Evolutionary conservation across 2,113 vertebrate species (phyloP).

Genomic region (Anoura caudifer): DNA sequence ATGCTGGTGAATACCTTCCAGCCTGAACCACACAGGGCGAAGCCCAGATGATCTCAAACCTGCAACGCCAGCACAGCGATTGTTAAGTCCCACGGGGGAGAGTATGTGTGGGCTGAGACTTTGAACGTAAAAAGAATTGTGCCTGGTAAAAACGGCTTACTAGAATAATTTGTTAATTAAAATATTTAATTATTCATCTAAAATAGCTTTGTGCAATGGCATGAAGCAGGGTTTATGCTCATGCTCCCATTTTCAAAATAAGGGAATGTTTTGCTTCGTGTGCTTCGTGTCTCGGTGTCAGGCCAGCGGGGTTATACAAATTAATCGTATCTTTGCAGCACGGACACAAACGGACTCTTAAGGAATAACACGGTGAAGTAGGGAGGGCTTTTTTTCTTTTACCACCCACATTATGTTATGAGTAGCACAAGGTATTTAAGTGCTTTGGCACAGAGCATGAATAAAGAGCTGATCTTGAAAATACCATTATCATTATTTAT

Average conservation of each 20-base stretch:
- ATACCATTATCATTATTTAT: conserved; percentile 81
- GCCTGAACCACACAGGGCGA: not conserved
- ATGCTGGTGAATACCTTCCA: not conserved
- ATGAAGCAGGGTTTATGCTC: conserved; percentile 45
- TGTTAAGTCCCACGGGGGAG: not conserved
- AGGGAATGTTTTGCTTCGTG: conserved; percentile 52
- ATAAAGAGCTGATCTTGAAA: conserved; percentile 79
- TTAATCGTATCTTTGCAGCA: conserved; percentile 64
- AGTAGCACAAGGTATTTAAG: conserved; percentile 76
- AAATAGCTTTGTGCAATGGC: conserved; percentile 38
- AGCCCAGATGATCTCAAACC: not conserved
- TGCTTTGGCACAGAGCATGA: conserved; percentile 75
- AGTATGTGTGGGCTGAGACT: conserved; percentile 56
- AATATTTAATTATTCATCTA: conserved; percentile 60
- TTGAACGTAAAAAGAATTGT: not conserved
- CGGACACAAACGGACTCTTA: conserved; percentile 55
- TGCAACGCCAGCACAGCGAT: not conserved
- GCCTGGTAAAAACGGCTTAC: conserved; percentile 12
- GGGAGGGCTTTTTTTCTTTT: conserved; percentile 61
- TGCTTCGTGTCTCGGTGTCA: conserved; percentile 3
- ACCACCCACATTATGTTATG: conserved; percentile 79
- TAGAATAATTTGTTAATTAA: conserved; percentile 59
- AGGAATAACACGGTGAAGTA: conserved; percentile 64
- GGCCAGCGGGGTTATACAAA: conserved; percentile 55
- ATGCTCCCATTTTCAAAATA: conserved; percentile 65